These are phyloP conservation scores for Hirtodrosophila cameraria DNA, from an alignment of 2,888 invertebrate species.

Conservation along the genomic window DNA sequence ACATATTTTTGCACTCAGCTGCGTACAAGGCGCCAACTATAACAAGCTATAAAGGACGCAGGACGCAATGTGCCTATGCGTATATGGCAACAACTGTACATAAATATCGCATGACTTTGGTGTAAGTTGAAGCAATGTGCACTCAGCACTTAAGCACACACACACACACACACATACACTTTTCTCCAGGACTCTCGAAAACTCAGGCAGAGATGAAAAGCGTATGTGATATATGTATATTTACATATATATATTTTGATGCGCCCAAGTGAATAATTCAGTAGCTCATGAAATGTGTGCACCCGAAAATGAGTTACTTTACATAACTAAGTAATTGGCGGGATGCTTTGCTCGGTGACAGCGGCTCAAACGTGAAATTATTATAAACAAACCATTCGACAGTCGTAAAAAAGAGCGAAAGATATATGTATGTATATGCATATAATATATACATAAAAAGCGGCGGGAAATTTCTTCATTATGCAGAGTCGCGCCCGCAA, in stretches of 20 bases:
- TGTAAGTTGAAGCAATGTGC: slow-evolving; percentile 57
- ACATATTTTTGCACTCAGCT: slow-evolving; percentile 65
- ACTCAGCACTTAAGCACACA: slow-evolving; percentile 61
- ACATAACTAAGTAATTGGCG: slow-evolving; percentile 77
- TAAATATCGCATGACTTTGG: slow-evolving; percentile 70
- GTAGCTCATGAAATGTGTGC: slow-evolving; percentile 42
- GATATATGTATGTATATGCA: no score
- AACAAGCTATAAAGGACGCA: slow-evolving; percentile 19
- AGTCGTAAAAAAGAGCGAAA: slow-evolving; percentile 59
- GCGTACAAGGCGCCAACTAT: slow-evolving; percentile 28
- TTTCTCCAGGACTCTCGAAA: neutral
- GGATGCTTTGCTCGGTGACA: slow-evolving; percentile 56
- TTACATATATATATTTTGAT: no score
- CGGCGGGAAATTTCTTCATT: slow-evolving; percentile 69
- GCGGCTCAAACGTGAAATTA: slow-evolving; percentile 73
- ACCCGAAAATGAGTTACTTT: slow-evolving; percentile 75
- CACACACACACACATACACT: slow-evolving; percentile 1
- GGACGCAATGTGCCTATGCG: slow-evolving; percentile 36
- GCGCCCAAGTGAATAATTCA: slow-evolving; percentile 71
- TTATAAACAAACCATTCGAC: slow-evolving; percentile 78
- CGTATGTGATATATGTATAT: slow-evolving; percentile 76
- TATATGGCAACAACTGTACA: slow-evolving; percentile 43
- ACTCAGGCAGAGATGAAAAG: slow-evolving; percentile 43
- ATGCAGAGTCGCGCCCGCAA: slow-evolving; percentile 53
- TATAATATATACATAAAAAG: slow-evolving; percentile 55